A percentile compares a stretch with the other conserved stretches of the same genome.
These are phyloP conservation scores for Epinephelus malabaricus DNA, from an alignment of 2,797 vertebrate genomes.

Conservation along the genomic window DNA sequence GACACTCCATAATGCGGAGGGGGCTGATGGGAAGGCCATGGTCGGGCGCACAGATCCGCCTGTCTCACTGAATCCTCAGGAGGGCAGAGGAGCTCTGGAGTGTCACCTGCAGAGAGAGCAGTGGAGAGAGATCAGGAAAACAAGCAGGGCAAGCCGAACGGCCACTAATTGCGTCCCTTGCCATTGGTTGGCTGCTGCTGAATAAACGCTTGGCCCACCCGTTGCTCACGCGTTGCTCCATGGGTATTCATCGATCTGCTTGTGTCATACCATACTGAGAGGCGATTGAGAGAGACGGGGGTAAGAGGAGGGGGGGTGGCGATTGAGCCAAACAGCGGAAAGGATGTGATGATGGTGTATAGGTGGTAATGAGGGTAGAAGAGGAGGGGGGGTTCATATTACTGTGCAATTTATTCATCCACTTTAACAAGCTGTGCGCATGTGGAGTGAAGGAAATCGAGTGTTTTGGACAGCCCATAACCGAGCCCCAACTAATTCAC, in stretches of 20 bases:
- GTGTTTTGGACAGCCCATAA: slow-evolving; percentile 38
- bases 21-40: slow-evolving; percentile 82
- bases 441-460: slow-evolving; percentile 31
- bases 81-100: slow-evolving; percentile 71
- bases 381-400: background rate
- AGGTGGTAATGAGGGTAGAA: slow-evolving; percentile 45
- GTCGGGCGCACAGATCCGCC: slow-evolving; percentile 72
- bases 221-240: slow-evolving; percentile 67
- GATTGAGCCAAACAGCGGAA: slow-evolving; percentile 39
- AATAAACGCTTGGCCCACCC: slow-evolving; percentile 68
- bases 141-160: slow-evolving; percentile 40
- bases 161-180: slow-evolving; percentile 70
- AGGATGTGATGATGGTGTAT: slow-evolving; percentile 25
- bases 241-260: slow-evolving; percentile 81
- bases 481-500: slow-evolving; percentile 45
- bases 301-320: background rate
- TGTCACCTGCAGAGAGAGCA: slow-evolving; percentile 78
- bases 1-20: slow-evolving; percentile 65
- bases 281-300: slow-evolving; percentile 32
- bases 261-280: slow-evolving; percentile 65
- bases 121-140: slow-evolving; percentile 61
- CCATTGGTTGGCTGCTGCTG: slow-evolving; percentile 53
- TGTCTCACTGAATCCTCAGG: slow-evolving; percentile 77
- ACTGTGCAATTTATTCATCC: slow-evolving; percentile 54
- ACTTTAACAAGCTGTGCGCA: slow-evolving; percentile 67